Percentiles rank a stretch among this genome's conserved stretches.
Evolutionary conservation across 2,888 invertebrate genomes (phyloP).

Genomic region (Adelognathus sp.): DNA sequence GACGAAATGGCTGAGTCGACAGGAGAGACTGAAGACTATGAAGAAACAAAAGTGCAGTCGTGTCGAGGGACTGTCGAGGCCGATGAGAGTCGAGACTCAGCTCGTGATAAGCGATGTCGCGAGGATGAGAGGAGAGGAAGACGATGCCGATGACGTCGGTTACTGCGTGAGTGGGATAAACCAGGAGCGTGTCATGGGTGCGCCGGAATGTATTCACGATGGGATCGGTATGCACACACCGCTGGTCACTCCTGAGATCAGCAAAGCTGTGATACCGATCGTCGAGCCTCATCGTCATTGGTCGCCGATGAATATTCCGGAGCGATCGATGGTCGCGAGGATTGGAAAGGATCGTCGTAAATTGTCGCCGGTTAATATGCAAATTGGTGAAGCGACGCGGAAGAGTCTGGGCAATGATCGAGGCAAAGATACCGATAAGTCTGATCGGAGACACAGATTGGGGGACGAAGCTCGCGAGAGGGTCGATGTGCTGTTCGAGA

Average conservation of each 20-base stretch:
- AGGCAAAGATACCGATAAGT: neutral
- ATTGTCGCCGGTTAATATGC: neutral
- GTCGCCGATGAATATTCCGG: slow-evolving; percentile 63
- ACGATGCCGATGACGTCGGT: slow-evolving; percentile 59
- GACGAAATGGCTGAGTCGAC: slow-evolving; percentile 64
- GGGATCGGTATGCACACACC: slow-evolving; percentile 71
- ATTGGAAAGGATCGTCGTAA: neutral
- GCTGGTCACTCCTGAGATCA: slow-evolving; percentile 66
- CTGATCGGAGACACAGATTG: neutral
- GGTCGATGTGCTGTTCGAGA: slow-evolving; percentile 26
- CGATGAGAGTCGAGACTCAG: slow-evolving; percentile 65
- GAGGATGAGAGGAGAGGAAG: slow-evolving; percentile 55
- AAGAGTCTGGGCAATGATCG: neutral
- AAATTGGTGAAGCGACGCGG: neutral
- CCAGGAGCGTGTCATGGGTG: slow-evolving; percentile 63
- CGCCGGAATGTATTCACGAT: slow-evolving; percentile 58
- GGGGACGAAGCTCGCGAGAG: neutral
- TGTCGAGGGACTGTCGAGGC: slow-evolving; percentile 64
- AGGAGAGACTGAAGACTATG: slow-evolving; percentile 61
- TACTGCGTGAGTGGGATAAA: slow-evolving; percentile 68
- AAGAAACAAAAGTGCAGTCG: slow-evolving; percentile 65
- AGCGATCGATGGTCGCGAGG: neutral
- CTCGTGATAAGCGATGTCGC: slow-evolving; percentile 68
- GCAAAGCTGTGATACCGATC: slow-evolving; percentile 57
- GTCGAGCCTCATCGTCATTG: slow-evolving; percentile 66